Conservation (phyloP, 2,888 invertebrate genomes). For the Micoletzkya japonica region DNA sequence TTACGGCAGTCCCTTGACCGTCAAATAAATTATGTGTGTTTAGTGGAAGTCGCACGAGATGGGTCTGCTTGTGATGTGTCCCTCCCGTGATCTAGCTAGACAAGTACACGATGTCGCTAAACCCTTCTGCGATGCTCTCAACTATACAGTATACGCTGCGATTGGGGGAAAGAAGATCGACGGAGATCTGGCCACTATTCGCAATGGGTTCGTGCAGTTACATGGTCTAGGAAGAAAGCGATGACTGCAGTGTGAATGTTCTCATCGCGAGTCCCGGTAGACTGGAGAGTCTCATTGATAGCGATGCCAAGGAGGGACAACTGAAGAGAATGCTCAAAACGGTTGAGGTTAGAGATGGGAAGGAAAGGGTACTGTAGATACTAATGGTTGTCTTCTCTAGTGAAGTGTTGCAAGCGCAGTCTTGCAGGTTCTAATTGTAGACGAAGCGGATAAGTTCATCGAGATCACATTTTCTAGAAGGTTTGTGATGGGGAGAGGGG, state of each 20-base stretch:
- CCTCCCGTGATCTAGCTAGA: slow-evolving; percentile 89
- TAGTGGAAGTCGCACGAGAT: slow-evolving; percentile 67
- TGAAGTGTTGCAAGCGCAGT: slow-evolving; percentile 12
- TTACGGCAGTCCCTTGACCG: too few species aligned
- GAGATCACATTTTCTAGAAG: slow-evolving; percentile 84
- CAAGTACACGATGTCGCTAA: slow-evolving; percentile 75
- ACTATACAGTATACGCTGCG: slow-evolving; percentile 36
- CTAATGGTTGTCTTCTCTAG: background rate
- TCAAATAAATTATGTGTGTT: background rate
- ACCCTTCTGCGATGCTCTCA: slow-evolving; percentile 40
- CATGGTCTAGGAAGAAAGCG: background rate
- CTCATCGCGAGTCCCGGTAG: slow-evolving; percentile 92
- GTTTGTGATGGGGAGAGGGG: too few species aligned
- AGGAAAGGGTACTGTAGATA: too few species aligned
- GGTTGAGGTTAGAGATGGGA: slow-evolving; percentile 15
- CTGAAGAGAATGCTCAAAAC: slow-evolving; percentile 39
- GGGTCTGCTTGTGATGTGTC: slow-evolving; percentile 87
- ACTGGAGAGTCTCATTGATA: slow-evolving; percentile 76
- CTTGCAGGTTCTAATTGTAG: slow-evolving; percentile 84
- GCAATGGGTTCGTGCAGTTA: slow-evolving; percentile 2
- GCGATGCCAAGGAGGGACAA: slow-evolving; percentile 37
- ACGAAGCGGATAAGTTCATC: slow-evolving; percentile 92
- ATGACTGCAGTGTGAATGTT: slow-evolving; percentile 73
- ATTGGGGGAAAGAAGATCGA: slow-evolving; percentile 66
- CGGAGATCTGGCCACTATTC: slow-evolving; percentile 26